Conservation (phyloP, 92 coral and sea anemone genomes). For the Phenganax marumi region DNA sequence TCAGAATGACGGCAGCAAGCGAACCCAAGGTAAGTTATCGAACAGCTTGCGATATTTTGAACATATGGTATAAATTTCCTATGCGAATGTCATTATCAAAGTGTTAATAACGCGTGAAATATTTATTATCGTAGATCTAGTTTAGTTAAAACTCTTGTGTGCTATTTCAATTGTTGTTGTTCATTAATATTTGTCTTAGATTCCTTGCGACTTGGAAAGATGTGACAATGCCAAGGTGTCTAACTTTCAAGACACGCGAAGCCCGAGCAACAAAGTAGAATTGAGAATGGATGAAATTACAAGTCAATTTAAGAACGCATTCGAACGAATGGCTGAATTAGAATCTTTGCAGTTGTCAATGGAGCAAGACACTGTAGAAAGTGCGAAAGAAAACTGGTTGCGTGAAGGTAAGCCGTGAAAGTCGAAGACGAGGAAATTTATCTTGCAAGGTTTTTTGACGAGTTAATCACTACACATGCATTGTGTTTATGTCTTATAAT, state of each 20-base stretch:
- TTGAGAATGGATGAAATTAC: slow-evolving; percentile 43
- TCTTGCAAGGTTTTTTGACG: too few relatives aligned
- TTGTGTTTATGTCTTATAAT: too few relatives aligned
- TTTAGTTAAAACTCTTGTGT: slow-evolving; percentile 3
- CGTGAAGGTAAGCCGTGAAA: not conserved
- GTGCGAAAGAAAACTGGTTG: slow-evolving; percentile 34
- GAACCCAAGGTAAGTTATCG: slow-evolving; percentile 21
- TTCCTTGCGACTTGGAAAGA: slow-evolving; percentile 10
- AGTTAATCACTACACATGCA: too few relatives aligned
- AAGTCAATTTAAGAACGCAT: slow-evolving; percentile 40
- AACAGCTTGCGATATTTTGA: slow-evolving; percentile 12
- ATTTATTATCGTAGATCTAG: not conserved
- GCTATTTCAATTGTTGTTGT: not conserved
- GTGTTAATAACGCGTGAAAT: slow-evolving; percentile 10
- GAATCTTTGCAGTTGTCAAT: slow-evolving; percentile 96
- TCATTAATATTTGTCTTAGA: not conserved
- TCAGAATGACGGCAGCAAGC: slow-evolving; percentile 20
- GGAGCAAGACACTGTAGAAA: slow-evolving; percentile 84
- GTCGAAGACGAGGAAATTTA: not conserved
- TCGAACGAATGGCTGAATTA: slow-evolving; percentile 90
- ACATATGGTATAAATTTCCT: not conserved
- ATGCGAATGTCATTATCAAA: slow-evolving; percentile 1
- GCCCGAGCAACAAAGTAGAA: slow-evolving; percentile 18
- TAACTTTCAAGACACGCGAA: not conserved
- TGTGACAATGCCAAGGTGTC: not conserved